These are phyloP conservation scores for Petrophora chlorosata DNA, from an alignment of 2,888 invertebrate genomes.

Conservation along the genomic window DNA sequence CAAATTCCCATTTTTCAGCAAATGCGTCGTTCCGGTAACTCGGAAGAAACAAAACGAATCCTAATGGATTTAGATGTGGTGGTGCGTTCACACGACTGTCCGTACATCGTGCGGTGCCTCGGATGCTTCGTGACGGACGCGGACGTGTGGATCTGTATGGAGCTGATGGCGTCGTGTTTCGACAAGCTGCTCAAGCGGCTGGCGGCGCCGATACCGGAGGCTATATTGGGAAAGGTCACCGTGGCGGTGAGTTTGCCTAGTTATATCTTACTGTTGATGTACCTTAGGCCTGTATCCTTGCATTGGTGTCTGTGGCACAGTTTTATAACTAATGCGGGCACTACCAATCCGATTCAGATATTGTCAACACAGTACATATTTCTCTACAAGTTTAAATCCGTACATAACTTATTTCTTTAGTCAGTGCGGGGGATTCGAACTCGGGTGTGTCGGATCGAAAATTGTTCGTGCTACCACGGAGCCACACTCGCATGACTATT, in stretches of 20 bases:
- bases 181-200: slow-evolving; percentile 96
- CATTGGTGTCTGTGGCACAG: no score
- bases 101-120: slow-evolving; percentile 97
- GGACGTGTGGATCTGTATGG: slow-evolving; percentile 99
- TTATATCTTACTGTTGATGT: no score
- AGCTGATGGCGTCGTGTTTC: slow-evolving; percentile 99
- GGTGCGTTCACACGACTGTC: slow-evolving; percentile 98
- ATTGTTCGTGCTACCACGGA: no score
- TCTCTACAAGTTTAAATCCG: no score
- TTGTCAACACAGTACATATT: no score
- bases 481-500: no score
- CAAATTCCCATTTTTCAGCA: slow-evolving; percentile 87
- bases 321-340: no score
- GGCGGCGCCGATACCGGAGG: slow-evolving; percentile 96
- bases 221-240: slow-evolving; percentile 97
- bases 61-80: slow-evolving; percentile 99
- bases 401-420: no score
- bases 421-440: no score
- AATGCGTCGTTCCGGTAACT: slow-evolving; percentile 98
- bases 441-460: no score
- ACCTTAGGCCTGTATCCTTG: no score
- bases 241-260: slow-evolving; percentile 95
- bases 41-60: slow-evolving; percentile 98
- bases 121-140: slow-evolving; percentile 99
- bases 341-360: no score